phyloP scores from a whole-genome alignment of 1,140 invertebrate species.

The Yoshiicerus persimilis region DNA sequence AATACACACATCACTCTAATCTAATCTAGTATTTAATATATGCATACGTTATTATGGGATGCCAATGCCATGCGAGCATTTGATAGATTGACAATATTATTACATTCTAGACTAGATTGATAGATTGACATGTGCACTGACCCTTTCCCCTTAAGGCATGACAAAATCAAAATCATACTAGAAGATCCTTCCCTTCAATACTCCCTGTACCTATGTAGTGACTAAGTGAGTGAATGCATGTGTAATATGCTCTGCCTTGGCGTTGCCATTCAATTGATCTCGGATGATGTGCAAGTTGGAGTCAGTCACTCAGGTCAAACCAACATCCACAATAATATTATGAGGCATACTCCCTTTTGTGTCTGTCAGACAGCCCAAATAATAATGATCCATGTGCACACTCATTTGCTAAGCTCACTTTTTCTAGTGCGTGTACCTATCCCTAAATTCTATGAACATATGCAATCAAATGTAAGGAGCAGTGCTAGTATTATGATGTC shows the following conservation, averaged over 20 bases:
- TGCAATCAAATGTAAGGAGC: too few relatives aligned
- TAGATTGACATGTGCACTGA: neutral
- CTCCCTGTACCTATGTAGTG: too few relatives aligned
- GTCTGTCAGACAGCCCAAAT: neutral
- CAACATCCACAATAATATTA: neutral
- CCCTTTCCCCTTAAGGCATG: neutral
- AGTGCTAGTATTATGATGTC: too few relatives aligned
- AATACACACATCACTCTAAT: neutral
- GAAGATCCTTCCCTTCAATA: neutral
- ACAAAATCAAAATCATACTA: neutral
- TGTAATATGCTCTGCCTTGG: neutral
- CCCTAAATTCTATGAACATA: too few relatives aligned
- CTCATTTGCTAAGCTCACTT: neutral
- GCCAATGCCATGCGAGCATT: neutral
- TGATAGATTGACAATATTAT: slow-evolving; percentile 3
- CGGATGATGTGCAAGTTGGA: neutral
- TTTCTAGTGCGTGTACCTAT: neutral
- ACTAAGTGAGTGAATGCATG: neutral
- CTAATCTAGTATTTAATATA: neutral
- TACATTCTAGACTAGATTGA: neutral
- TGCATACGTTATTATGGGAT: neutral
- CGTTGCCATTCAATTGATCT: neutral
- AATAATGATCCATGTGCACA: neutral
- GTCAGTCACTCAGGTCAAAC: neutral
- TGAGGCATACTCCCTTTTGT: neutral